Conservation (phyloP, 1,140 invertebrate genomes). For the Drosophila fuyamai region DNA sequence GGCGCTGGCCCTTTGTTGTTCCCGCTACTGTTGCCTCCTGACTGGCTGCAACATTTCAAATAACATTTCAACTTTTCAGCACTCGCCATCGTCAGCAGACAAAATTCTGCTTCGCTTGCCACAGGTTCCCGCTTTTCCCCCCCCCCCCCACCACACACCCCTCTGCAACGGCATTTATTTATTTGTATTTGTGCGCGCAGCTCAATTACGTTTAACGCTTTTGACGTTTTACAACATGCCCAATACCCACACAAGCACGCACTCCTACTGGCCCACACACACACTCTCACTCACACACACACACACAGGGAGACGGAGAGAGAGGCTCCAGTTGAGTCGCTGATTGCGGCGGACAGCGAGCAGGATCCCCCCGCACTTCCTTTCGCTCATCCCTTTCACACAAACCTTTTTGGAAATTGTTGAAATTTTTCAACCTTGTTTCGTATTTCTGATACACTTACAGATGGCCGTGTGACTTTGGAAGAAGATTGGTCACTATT, state of each 20-base stretch:
- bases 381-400: conserved; percentile 8
- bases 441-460: conserved; percentile 31
- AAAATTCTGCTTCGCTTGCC: conserved; percentile 48
- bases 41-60: conserved; percentile 79
- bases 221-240: conserved; percentile 80
- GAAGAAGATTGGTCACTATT: background rate
- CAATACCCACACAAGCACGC: conserved; percentile 32
- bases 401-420: conserved; percentile 53
- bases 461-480: background rate
- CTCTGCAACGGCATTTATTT: conserved; percentile 71
- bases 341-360: conserved; percentile 61
- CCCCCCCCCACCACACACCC: conserved; percentile 16
- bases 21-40: conserved; percentile 40
- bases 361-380: conserved; percentile 11
- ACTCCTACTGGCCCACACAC: conserved; percentile 32
- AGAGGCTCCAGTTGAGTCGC: conserved; percentile 49
- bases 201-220: conserved; percentile 83
- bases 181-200: conserved; percentile 82
- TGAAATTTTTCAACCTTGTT: conserved; percentile 55
- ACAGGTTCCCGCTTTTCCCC: background rate
- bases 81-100: conserved; percentile 70
- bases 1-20: conserved; percentile 43
- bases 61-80: conserved; percentile 80
- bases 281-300: conserved; percentile 1
- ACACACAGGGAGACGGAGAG: background rate